Evolutionary conservation across 2,797 vertebrate genomes (phyloP).

Genomic region (Enteromius paludinosus): DNA sequence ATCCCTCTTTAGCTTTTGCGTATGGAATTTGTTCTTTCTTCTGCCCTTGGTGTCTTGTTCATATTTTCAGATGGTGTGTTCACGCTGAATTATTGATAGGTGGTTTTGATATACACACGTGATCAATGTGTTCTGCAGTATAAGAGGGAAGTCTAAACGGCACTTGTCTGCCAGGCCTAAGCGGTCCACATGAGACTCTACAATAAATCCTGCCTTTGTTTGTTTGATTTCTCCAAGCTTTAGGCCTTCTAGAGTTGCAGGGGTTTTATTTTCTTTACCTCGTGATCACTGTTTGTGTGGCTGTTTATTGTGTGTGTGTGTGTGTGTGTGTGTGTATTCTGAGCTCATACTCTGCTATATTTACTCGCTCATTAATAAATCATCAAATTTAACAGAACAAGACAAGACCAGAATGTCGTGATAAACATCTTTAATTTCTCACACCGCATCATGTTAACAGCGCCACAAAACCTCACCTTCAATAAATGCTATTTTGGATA

Average conservation of each 20-base stretch:
- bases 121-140: conserved; percentile 50
- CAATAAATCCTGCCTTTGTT: conserved; percentile 29
- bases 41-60: conserved; percentile 45
- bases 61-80: conserved; percentile 53
- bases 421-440: conserved; percentile 69
- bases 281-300: conserved; percentile 15
- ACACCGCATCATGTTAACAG: conserved; percentile 58
- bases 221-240: conserved; percentile 36
- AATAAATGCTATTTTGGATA: conserved; percentile 44
- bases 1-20: conserved; percentile 18
- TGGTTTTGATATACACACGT: conserved; percentile 47
- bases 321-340: background rate
- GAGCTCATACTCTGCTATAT: conserved; percentile 65
- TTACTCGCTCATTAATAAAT: conserved; percentile 79
- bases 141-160: conserved; percentile 32
- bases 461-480: conserved; percentile 55
- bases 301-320: background rate
- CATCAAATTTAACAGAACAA: conserved; percentile 75
- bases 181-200: conserved; percentile 1
- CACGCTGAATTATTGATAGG: conserved; percentile 59
- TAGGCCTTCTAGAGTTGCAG: background rate
- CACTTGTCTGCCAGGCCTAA: conserved; percentile 4
- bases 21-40: conserved; percentile 45
- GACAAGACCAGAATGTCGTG: conserved; percentile 67
- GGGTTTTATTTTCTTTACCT: conserved; percentile 36